Conservation (phyloP, 2,797 vertebrate genomes). For the Phoxinus dragarum region DNA sequence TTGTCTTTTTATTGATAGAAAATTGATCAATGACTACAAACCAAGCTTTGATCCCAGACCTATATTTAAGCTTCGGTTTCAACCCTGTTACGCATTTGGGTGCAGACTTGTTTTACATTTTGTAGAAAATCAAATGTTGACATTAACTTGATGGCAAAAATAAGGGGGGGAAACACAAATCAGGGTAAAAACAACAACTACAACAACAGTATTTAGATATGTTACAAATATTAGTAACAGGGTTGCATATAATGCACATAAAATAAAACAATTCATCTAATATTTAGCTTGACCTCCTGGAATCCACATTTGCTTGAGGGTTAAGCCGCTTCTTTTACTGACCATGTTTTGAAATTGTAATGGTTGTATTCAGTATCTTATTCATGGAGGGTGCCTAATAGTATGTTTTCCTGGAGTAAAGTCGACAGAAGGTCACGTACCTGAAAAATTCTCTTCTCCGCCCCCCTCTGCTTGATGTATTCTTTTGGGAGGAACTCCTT, state of each 20-base stretch:
- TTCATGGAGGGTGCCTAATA: not conserved
- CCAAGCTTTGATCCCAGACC: not conserved
- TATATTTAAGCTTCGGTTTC: not conserved
- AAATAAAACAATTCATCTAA: not conserved
- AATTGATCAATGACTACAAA: not conserved
- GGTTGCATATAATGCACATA: not conserved
- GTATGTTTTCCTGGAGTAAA: not conserved
- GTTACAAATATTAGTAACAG: not conserved
- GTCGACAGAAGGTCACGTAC: slow-evolving; percentile 73
- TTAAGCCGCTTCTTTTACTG: not conserved
- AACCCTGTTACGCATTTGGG: not conserved
- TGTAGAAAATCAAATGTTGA: not conserved
- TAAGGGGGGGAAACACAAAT: not conserved
- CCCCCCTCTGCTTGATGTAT: slow-evolving; percentile 96
- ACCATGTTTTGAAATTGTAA: not conserved
- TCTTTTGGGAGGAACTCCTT: slow-evolving; percentile 99
- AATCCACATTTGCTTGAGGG: not conserved
- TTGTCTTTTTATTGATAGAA: not conserved
- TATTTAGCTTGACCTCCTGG: not conserved
- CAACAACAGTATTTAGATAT: not conserved
- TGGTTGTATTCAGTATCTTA: not conserved
- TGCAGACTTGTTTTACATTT: not conserved
- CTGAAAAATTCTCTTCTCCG: slow-evolving; percentile 98
- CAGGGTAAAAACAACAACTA: too few relatives aligned
- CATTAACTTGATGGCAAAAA: not conserved